Conservation (phyloP, 2,797 vertebrate species). For the Fundulus diaphanus region DNA sequence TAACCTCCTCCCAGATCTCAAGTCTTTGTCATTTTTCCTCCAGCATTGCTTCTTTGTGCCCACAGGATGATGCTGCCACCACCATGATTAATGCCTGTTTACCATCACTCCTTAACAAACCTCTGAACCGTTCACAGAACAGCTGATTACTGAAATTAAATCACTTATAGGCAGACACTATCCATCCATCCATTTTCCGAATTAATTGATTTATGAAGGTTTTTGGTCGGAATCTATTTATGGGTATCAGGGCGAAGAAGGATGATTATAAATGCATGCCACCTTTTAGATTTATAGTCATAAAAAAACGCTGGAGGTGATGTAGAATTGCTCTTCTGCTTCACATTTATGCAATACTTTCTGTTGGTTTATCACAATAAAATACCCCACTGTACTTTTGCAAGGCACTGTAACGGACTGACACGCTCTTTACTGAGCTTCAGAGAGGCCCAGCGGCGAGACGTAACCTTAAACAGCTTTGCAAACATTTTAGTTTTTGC, state of each 20-base stretch:
- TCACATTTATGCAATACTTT: background rate
- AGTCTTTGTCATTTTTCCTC: too few species aligned
- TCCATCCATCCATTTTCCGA: too few species aligned
- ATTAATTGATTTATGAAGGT: background rate
- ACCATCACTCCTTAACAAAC: background rate
- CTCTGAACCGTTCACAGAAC: background rate
- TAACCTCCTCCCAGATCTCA: too few species aligned
- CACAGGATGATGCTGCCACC: background rate
- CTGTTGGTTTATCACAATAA: background rate
- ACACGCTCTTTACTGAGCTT: background rate
- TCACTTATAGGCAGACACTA: too few species aligned
- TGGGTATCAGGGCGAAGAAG: background rate
- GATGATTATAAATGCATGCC: background rate
- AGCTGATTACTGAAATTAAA: background rate
- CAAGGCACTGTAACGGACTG: background rate
- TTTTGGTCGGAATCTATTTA: background rate
- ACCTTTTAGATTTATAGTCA: background rate
- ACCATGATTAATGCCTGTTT: background rate
- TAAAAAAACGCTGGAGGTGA: background rate
- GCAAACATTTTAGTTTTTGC: conserved; percentile 42
- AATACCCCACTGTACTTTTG: background rate
- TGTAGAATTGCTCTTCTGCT: too few species aligned
- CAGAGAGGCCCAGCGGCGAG: background rate
- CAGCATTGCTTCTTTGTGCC: background rate
- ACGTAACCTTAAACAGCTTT: conserved; percentile 27